These are phyloP conservation scores for Cheilosia variabilis DNA, from an alignment of 2,888 invertebrate genomes.

Conservation along the genomic window DNA sequence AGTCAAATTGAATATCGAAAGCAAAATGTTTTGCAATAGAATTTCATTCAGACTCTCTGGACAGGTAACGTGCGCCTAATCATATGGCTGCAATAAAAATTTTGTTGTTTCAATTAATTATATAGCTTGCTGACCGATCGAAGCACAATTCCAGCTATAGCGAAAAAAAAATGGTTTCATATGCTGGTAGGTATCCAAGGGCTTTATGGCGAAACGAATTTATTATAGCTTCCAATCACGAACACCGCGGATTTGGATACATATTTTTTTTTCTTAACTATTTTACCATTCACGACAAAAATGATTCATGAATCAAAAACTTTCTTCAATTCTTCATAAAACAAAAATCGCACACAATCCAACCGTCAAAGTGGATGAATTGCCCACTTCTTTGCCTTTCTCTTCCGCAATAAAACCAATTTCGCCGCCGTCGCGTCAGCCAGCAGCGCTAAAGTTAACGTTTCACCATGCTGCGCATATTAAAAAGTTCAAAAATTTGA, in stretches of 20 bases:
- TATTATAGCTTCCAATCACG: slow-evolving; percentile 63
- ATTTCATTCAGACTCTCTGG: slow-evolving; percentile 6
- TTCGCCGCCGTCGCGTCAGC: slow-evolving; percentile 12
- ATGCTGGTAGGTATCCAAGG: slow-evolving; percentile 36
- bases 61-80: slow-evolving; percentile 59
- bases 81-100: slow-evolving; percentile 52
- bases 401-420: slow-evolving; percentile 39
- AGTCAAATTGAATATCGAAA: not conserved
- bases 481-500: slow-evolving; percentile 66
- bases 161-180: slow-evolving; percentile 17
- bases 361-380: slow-evolving; percentile 21
- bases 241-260: slow-evolving; percentile 31
- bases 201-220: slow-evolving; percentile 47
- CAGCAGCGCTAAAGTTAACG: slow-evolving; percentile 12
- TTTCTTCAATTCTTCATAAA: slow-evolving; percentile 67
- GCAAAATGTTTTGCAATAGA: slow-evolving; percentile 4
- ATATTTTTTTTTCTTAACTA: slow-evolving; percentile 19
- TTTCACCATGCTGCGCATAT: slow-evolving; percentile 64
- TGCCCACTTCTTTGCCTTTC: slow-evolving; percentile 41
- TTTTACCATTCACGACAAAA: slow-evolving; percentile 54
- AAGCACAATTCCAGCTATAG: slow-evolving; percentile 29
- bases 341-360: slow-evolving; percentile 24
- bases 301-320: slow-evolving; percentile 71
- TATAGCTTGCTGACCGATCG: slow-evolving; percentile 46
- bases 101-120: slow-evolving; percentile 48